phyloP scores from a whole-genome alignment of 2,797 vertebrate species.

The Lacerta agilis region DNA sequence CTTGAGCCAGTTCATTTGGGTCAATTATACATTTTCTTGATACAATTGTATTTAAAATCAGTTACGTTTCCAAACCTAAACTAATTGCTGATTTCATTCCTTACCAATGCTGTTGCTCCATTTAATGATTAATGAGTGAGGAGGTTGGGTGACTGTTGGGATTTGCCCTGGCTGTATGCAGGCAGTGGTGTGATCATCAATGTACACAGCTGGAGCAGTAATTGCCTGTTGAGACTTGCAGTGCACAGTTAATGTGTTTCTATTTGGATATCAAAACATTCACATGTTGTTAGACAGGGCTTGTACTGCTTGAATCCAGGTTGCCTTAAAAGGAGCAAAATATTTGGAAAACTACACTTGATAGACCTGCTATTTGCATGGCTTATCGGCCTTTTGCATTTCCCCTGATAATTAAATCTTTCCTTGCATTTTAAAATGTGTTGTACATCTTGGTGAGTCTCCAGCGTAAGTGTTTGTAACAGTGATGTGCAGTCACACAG shows the following conservation, averaged over 20 bases:
- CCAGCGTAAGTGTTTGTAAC: not conserved
- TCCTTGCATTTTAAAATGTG: not conserved
- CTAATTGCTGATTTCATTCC: not conserved
- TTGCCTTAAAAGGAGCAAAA: slow-evolving; percentile 2
- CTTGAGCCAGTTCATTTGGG: not conserved
- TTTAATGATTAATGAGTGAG: slow-evolving; percentile 9
- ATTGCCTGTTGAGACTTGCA: not conserved
- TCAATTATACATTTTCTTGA: not conserved
- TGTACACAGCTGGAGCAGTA: not conserved
- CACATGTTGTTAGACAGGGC: not conserved
- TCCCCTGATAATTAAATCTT: not conserved
- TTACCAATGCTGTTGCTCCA: not conserved
- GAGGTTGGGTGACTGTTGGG: not conserved
- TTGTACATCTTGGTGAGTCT: not conserved
- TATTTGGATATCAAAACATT: not conserved
- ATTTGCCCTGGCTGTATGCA: not conserved
- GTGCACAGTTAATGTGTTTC: not conserved
- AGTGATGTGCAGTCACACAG: not conserved
- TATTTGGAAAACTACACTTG: slow-evolving; percentile 16
- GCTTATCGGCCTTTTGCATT: slow-evolving; percentile 22
- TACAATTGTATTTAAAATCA: not conserved
- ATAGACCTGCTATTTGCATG: not conserved
- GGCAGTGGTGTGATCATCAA: not conserved
- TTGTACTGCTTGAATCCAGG: not conserved
- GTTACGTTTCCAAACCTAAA: not conserved